Percentiles rank a stretch among this genome's conserved stretches.
phyloP scores from a whole-genome alignment of 2,888 invertebrate genomes.

The Ischnura elegans region DNA sequence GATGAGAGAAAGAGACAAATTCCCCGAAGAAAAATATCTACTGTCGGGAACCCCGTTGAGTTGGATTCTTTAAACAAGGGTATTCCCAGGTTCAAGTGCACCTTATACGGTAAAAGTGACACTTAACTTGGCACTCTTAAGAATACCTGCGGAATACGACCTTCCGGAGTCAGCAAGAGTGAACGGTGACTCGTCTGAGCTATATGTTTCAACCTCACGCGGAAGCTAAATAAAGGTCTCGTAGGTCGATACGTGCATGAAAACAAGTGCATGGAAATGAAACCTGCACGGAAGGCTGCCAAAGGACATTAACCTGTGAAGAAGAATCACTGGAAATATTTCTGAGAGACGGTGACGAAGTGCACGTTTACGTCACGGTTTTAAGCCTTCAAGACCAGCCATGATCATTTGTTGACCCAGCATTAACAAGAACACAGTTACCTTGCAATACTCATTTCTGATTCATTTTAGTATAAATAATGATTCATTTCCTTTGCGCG shows the following conservation, averaged over 20 bases:
- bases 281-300: background rate
- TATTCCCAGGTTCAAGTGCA: too few relatives aligned
- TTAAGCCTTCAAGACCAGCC: background rate
- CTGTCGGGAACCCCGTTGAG: too few relatives aligned
- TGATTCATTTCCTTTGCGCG: background rate
- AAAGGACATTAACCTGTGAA: background rate
- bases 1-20: too few relatives aligned
- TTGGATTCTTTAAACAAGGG: too few relatives aligned
- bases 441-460: too few relatives aligned
- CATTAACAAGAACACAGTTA: background rate
- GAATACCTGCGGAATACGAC: background rate
- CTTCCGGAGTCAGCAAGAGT: background rate
- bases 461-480: too few relatives aligned
- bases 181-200: background rate
- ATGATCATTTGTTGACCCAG: background rate
- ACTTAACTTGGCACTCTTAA: background rate
- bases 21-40: too few relatives aligned
- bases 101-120: too few relatives aligned
- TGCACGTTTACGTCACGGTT: background rate
- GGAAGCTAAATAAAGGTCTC: background rate
- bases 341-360: background rate
- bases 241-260: background rate
- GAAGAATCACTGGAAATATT: background rate
- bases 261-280: background rate
- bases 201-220: background rate